Evolutionary conservation across 2,113 vertebrate genomes (phyloP), one percentile per base, ranked within the genome.

Genomic region (Calidris pygmaea): DNA sequence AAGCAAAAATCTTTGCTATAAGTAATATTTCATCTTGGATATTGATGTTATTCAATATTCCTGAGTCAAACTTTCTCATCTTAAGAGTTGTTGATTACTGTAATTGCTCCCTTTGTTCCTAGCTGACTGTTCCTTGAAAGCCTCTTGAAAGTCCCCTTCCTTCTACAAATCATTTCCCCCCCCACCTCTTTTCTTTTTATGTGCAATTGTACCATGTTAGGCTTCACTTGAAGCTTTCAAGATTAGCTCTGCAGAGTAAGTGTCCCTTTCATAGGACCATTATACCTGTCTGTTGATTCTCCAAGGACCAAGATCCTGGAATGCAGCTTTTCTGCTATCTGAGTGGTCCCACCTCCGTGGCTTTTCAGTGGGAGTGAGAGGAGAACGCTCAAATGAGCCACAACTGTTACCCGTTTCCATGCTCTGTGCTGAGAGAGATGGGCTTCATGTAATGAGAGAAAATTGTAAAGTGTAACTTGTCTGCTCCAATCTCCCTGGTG

Each of bases 221-320:
- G 29, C 29, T 76, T 27, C 56, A 32, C 17, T 71, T 87, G 9
- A 85, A 70, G 26, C 19, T 87, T 75, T 91, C 15, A 63, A 67
- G 30, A 48, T 30, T 24, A 48, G 23, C 20, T 87, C 8, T 67
- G 32, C 43, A 65, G 32, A 78, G 30, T 50, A 35, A 66, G 55
- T 1, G 2, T 53, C 35, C 2, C 5, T 62, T 35, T 91, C 5
- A 4, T 8, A 90, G 23, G 26, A 15, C 58, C 4, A 0, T 39
- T 63, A 9, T 0, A 50, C 24, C 47, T 39, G 26, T 24, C 32
- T 74, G 32, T 27, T 22, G 13, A 26, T 68, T 75, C 34, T 91
- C 56, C 35, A 79, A n/a, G 34, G 18, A 52, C 55, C 5, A 10
- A 22, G 39, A 65, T 65, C 6, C 10, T 60, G 48, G 10, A 74